Percentiles rank a stretch among this genome's conserved stretches.
phyloP scores from a whole-genome alignment of 2,888 invertebrate species.

The Shargacucullia verbasci region DNA sequence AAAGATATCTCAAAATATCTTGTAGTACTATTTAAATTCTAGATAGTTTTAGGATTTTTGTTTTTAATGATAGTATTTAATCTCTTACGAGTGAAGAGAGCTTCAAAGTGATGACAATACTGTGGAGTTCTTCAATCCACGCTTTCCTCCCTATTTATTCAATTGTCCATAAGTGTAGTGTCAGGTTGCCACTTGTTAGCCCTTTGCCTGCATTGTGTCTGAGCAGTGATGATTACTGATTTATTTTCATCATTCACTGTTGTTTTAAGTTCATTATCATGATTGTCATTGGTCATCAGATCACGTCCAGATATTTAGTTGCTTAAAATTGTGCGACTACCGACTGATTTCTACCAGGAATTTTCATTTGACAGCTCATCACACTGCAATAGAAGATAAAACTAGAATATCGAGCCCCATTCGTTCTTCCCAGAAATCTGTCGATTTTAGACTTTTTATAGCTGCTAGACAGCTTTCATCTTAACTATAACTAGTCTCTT shows the following conservation, averaged over 20 bases:
- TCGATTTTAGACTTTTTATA: slow-evolving; percentile 2
- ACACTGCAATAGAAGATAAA: no score
- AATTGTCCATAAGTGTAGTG: slow-evolving; percentile 43
- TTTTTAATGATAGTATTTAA: neutral
- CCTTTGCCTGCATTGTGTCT: slow-evolving; percentile 3
- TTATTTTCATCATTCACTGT: neutral
- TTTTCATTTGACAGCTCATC: no score
- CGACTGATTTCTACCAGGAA: no score
- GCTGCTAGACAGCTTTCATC: no score
- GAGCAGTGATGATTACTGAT: slow-evolving; percentile 16
- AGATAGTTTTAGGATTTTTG: no score
- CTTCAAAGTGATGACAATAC: slow-evolving; percentile 33
- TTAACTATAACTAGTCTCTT: no score
- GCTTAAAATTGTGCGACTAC: no score
- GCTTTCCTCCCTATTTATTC: slow-evolving; percentile 42
- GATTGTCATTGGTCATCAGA: no score
- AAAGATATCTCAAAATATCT: no score
- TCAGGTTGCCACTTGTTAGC: slow-evolving; percentile 31
- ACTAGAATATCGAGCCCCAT: no score
- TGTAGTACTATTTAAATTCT: no score
- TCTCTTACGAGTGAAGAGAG: slow-evolving; percentile 14
- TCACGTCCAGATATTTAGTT: no score
- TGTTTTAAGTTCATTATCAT: neutral
- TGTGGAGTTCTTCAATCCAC: slow-evolving; percentile 23
- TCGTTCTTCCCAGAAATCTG: neutral